A percentile compares a stretch with the other conserved stretches of the same genome.
Evolutionary conservation across 2,797 vertebrate genomes (phyloP).

Genomic region (Malacoctenus gilli): DNA sequence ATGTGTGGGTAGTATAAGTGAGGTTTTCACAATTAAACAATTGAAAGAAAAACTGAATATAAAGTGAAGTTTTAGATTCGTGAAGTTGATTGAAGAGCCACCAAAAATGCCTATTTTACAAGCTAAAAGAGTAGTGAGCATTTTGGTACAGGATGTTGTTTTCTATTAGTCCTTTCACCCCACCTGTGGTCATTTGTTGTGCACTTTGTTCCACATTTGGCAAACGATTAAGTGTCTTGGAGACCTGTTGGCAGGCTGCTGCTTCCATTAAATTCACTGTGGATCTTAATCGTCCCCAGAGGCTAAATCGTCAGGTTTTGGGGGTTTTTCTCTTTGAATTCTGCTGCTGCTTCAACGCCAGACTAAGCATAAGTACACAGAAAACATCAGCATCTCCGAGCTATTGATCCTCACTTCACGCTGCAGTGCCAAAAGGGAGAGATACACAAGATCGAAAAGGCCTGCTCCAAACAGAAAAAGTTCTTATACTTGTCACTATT

Average conservation of each 20-base stretch:
- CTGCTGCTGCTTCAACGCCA: slow-evolving; percentile 4
- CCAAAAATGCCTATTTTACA: no score
- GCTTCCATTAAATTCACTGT: slow-evolving; percentile 27
- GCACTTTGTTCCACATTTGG: slow-evolving; percentile 6
- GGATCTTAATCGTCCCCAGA: slow-evolving; percentile 24
- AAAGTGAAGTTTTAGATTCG: no score
- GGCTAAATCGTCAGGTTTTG: slow-evolving; percentile 19
- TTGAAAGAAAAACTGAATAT: no score
- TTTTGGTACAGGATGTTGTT: no score
- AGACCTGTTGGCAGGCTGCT: slow-evolving; percentile 22
- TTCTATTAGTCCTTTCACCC: slow-evolving; percentile 1
- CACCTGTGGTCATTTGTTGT: slow-evolving; percentile 8
- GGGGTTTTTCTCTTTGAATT: slow-evolving; percentile 7
- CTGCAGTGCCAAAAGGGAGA: slow-evolving; percentile 1
- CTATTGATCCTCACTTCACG: slow-evolving; percentile 7
- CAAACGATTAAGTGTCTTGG: slow-evolving; percentile 10
- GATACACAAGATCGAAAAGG: background rate
- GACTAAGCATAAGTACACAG: slow-evolving; percentile 6
- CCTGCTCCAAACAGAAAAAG: background rate
- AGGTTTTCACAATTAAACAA: no score
- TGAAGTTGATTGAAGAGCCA: no score
- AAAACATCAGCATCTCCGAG: slow-evolving; percentile 19
- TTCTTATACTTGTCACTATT: background rate
- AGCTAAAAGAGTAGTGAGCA: no score
- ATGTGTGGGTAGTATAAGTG: no score